A percentile compares a stretch with the other conserved stretches of the same genome.
phyloP scores from a whole-genome alignment of 2,113 vertebrate species.

The Oryzias melastigma region DNA sequence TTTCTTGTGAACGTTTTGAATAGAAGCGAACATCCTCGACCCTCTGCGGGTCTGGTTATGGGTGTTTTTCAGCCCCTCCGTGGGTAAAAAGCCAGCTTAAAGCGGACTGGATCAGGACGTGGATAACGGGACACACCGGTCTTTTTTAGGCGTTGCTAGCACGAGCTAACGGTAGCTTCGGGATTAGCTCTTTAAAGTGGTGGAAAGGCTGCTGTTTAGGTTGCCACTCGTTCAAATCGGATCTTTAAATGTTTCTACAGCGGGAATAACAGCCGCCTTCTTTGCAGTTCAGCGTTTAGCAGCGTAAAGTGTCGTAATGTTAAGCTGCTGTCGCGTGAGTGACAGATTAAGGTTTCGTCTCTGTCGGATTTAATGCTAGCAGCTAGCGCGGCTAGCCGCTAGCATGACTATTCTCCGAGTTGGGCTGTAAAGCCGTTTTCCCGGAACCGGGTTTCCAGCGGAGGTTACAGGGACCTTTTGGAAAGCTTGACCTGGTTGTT shows the following conservation, averaged over 20 bases:
- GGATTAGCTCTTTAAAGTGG: constrained; percentile 47
- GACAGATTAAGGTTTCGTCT: constrained; percentile 65
- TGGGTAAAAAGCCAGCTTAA: constrained; percentile 20
- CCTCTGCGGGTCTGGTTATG: neutral
- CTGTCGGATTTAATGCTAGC: constrained; percentile 67
- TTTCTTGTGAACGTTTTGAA: neutral
- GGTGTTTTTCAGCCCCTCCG: accelerated
- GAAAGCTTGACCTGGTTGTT: neutral
- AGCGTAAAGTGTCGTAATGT: constrained; percentile 31
- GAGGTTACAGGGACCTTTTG: neutral
- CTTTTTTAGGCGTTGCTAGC: constrained; percentile 65
- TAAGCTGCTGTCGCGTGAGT: constrained; percentile 52
- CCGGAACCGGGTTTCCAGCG: neutral
- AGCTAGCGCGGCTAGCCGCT: constrained; percentile 29
- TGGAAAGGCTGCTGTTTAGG: neutral
- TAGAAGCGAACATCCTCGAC: neutral
- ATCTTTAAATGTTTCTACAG: too few species aligned
- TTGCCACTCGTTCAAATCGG: too few species aligned
- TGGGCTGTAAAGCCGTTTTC: neutral
- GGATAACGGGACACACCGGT: constrained; percentile 67
- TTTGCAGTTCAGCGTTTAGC: neutral
- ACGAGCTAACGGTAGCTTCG: constrained; percentile 46
- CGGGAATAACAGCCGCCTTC: too few species aligned
- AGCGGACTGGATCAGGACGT: constrained; percentile 56
- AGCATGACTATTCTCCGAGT: neutral